Evolutionary conservation across 1,140 invertebrate genomes (phyloP).

Genomic region (Periplaneta americana): DNA sequence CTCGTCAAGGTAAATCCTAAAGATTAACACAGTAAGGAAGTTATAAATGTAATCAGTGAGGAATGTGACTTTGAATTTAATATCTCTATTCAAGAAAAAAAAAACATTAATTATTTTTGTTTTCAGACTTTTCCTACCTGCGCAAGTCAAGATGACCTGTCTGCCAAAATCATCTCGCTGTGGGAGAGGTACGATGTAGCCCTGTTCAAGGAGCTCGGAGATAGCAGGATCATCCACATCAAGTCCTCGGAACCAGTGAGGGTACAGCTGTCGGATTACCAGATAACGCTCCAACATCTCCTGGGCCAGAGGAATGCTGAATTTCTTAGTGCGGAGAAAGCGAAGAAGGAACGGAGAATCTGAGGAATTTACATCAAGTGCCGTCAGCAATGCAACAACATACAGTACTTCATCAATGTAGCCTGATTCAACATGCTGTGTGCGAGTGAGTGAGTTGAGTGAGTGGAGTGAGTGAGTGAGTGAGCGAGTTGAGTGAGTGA

Average conservation of each 20-base stretch:
- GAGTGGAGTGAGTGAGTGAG: too few species aligned
- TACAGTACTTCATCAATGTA: neutral
- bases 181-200: slow-evolving; percentile 71
- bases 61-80: too few species aligned
- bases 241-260: slow-evolving; percentile 76
- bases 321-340: slow-evolving; percentile 82
- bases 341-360: slow-evolving; percentile 73
- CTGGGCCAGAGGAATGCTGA: slow-evolving; percentile 75
- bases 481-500: too few species aligned
- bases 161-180: slow-evolving; percentile 66
- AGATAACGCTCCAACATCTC: slow-evolving; percentile 81
- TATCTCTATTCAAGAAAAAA: too few species aligned
- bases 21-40: too few species aligned
- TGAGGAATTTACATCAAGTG: slow-evolving; percentile 28
- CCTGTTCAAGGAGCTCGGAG: slow-evolving; percentile 71
- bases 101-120: too few species aligned
- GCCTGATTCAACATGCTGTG: neutral
- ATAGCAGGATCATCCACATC: slow-evolving; percentile 63
- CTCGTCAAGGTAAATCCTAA: too few species aligned
- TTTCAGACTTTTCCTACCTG: too few species aligned
- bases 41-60: too few species aligned
- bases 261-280: slow-evolving; percentile 70
- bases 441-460: neutral
- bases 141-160: slow-evolving; percentile 66
- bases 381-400: neutral